Percentiles rank a stretch among this genome's conserved stretches.
phyloP scores from a whole-genome alignment of 2,797 vertebrate species.

The Pseudomugil tenellus region DNA sequence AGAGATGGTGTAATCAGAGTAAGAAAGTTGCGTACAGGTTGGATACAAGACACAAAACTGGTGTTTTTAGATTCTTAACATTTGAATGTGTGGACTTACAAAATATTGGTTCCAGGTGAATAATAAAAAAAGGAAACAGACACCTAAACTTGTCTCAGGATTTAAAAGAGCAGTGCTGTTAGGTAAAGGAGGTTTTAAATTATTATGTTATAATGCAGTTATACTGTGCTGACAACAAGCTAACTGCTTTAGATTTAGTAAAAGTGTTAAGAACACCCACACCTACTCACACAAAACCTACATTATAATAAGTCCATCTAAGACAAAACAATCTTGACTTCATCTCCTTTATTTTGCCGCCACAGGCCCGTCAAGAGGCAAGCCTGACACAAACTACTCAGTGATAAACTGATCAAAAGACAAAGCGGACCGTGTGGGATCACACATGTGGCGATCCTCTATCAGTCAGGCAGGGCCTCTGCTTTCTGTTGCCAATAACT shows the following conservation, averaged over 20 bases:
- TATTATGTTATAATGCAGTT: too few species aligned
- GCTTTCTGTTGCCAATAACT: conserved; percentile 67
- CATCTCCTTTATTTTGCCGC: conserved; percentile 22
- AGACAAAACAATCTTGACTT: conserved; percentile 29
- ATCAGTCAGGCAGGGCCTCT: conserved; percentile 59
- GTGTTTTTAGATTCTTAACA: too few species aligned
- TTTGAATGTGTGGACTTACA: too few species aligned
- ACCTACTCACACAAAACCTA: not conserved
- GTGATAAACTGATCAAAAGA: conserved; percentile 65
- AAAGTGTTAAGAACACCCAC: not conserved
- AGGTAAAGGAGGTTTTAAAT: too few species aligned
- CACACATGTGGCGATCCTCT: conserved; percentile 61
- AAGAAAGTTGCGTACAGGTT: too few species aligned
- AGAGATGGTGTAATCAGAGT: too few species aligned
- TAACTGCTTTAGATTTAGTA: not conserved
- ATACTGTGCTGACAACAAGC: too few species aligned
- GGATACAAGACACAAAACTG: too few species aligned
- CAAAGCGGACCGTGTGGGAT: conserved; percentile 45
- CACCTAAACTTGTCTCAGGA: too few species aligned
- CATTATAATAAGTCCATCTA: not conserved
- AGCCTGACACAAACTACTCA: conserved; percentile 25
- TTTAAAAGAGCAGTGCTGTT: too few species aligned
- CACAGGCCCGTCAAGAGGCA: conserved; percentile 22
- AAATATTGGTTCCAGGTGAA: too few species aligned
- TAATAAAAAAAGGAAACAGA: too few species aligned